Base-by-base conservation (phyloP, 1,140 invertebrate genomes). In the Vanessa atalanta region DNA sequence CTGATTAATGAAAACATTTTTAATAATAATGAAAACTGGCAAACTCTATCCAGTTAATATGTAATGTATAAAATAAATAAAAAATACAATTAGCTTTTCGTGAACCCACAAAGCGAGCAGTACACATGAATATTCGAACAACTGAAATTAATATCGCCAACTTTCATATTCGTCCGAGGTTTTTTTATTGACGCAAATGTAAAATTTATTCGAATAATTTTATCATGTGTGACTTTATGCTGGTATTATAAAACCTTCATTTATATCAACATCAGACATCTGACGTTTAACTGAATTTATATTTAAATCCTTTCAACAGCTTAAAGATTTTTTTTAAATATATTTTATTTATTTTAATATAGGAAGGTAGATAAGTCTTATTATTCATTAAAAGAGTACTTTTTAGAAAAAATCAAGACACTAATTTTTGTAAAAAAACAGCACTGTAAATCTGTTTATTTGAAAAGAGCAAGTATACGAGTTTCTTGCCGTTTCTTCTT, bases 111-210 rank as follows among this genome's bases (percentile, higher is more conserved):
- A 73, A 73, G 57, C 65, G 72, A 47, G 47, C 72, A 66, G 65
- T 57, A 70, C 64, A 72, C 73, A 78, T 74, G 67, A 66, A 78
- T 72, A 78, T 75, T 66, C 77, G 77, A 78, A 72, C 66, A 78
- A 76, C 77, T 70, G 77, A 79, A 79, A 73, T 79, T 76, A 79
- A 79, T 73, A 79, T 69, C 68, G 64, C 47, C 63, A 76, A 79
- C 70, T 76, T 73, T 76, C 53, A 70, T 73, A 76, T 70, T 73
- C 68, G 66, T 43, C 47, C 57, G 65, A 73, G 72, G 60, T 69
- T 74, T 74, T 20, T 43, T 74, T 74, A 74, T 74, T 69, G 72
- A 69, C 60, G 72, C 72, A 31, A 74, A 74, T 74, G 72, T 74
- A 74, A 69, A 74, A 69, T 74, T 74, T 74, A 74, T 74, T 74